phyloP scores from a whole-genome alignment of 2,797 vertebrate species.

The Oreochromis mossambicus region DNA sequence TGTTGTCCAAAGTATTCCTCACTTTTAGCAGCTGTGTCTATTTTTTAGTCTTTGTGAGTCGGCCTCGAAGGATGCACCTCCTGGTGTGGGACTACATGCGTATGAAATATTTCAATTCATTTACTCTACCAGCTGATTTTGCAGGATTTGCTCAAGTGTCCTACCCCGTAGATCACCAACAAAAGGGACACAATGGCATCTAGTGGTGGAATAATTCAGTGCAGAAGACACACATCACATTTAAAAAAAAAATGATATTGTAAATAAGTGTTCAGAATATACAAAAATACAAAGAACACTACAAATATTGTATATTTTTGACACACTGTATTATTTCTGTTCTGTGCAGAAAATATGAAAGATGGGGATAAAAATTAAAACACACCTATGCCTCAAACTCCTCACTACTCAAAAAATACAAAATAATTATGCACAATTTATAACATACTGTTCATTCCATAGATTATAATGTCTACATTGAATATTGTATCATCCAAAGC shows the following conservation, averaged over 20 bases:
- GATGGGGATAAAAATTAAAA: neutral
- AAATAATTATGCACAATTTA: neutral
- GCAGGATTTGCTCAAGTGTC: neutral
- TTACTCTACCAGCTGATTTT: neutral
- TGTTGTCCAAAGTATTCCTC: neutral
- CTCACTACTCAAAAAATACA: neutral
- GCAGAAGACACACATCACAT: neutral
- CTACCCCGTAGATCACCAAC: rapidly evolving
- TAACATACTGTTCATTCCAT: neutral
- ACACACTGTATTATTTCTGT: neutral
- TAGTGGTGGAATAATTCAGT: neutral
- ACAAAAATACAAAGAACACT: neutral
- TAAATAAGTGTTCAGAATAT: neutral
- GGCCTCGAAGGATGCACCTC: neutral
- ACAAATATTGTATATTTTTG: neutral
- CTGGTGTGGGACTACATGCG: neutral
- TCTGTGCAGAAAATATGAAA: neutral
- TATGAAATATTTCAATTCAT: neutral
- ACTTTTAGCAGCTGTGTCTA: neutral
- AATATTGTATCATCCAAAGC: neutral
- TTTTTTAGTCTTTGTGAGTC: neutral
- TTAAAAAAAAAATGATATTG: rapidly evolving
- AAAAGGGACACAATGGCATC: neutral
- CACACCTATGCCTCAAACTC: rapidly evolving
- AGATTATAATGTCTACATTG: neutral